Evolutionary conservation across 2,888 invertebrate genomes (phyloP).

Genomic region (Eupeodes latifasciatus): DNA sequence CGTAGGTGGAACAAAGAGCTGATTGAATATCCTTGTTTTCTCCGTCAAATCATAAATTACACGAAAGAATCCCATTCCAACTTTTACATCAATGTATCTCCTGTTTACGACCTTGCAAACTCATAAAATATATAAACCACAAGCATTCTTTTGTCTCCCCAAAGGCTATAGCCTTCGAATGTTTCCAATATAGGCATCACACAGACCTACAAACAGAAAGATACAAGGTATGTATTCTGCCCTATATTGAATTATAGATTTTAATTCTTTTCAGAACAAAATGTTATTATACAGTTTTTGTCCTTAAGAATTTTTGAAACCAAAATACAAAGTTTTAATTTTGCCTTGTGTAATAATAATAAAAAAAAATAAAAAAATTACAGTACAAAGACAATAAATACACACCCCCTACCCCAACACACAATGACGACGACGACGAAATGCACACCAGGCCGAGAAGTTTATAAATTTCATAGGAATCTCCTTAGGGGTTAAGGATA

Average conservation of each 20-base stretch:
- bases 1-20: not conserved
- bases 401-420: not conserved
- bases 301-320: not conserved
- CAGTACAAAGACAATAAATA: constrained; percentile 12
- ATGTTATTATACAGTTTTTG: not conserved
- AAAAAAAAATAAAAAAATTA: not conserved
- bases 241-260: constrained; percentile 34
- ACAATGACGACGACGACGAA: not conserved
- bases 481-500: not conserved
- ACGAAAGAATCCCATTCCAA: not conserved
- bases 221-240: constrained; percentile 1
- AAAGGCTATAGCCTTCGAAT: constrained; percentile 12
- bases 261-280: constrained; percentile 6
- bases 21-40: constrained; percentile 14
- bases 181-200: constrained; percentile 1
- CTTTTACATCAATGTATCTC: not conserved
- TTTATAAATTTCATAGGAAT: constrained; percentile 21
- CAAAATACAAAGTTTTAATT: not conserved
- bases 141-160: constrained; percentile 4
- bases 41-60: not conserved
- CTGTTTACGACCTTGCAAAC: not conserved
- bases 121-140: not conserved
- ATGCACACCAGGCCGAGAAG: not conserved
- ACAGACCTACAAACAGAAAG: not conserved
- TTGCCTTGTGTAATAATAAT: not conserved